phyloP scores from a whole-genome alignment of 2,113 vertebrate species.

The Rhizomys pruinosus region DNA sequence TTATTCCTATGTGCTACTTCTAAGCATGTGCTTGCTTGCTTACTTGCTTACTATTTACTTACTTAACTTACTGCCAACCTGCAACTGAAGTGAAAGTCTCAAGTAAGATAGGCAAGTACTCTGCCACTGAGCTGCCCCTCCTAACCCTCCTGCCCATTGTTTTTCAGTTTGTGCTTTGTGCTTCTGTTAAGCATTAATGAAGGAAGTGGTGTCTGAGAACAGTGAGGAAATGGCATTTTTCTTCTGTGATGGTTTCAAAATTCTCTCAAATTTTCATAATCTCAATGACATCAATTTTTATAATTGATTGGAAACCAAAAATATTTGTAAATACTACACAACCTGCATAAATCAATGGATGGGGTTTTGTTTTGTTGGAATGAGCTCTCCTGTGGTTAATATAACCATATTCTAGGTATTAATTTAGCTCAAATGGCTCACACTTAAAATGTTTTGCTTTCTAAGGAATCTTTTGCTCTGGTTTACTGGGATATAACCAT shows the following conservation, averaged over 20 bases:
- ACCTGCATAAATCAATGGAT: neutral
- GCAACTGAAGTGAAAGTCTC: neutral
- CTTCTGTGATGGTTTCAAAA: neutral
- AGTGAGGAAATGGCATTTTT: neutral
- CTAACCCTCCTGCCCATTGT: neutral
- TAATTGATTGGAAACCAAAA: constrained; percentile 36
- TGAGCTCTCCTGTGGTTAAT: constrained; percentile 49
- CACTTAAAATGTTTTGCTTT: constrained; percentile 59
- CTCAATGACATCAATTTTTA: neutral
- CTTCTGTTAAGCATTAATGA: neutral
- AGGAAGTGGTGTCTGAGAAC: neutral
- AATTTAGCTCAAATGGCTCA: constrained; percentile 68
- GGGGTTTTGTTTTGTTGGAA: constrained; percentile 42
- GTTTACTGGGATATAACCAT: constrained; percentile 69
- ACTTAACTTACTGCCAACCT: neutral
- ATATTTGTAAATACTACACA: constrained; percentile 45
- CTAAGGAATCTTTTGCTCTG: constrained; percentile 65
- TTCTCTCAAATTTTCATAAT: constrained; percentile 8
- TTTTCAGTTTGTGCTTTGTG: neutral
- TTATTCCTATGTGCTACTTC: neutral
- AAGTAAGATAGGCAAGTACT: neutral
- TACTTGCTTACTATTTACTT: neutral
- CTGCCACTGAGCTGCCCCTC: neutral
- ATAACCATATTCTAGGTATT: constrained; percentile 56
- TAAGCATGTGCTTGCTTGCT: too few species aligned